Base-by-base conservation (phyloP, 2,113 vertebrate genomes). In the Acanthochromis polyacanthus region DNA sequence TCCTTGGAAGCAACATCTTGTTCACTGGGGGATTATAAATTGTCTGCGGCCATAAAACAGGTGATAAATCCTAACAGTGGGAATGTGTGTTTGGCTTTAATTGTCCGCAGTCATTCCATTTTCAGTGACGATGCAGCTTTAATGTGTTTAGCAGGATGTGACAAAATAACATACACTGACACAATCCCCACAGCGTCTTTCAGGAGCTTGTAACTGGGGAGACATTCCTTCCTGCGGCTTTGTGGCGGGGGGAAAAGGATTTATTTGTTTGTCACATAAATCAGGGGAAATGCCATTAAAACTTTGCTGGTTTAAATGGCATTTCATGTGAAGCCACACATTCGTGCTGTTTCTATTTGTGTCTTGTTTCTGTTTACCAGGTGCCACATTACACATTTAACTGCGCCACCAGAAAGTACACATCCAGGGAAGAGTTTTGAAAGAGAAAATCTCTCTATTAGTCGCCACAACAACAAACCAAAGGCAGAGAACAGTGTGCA, bases 211-310 rank as follows among this genome's bases (percentile, higher is more conserved):
- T 78, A 83, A 76, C 22, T 22, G 51, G 32, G 15, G 61, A 70
- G 30, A 53, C 43, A 72, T 84, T 86, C 60, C 46, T 22, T 32
- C 19, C 38, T 45, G 69, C n/a, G 78, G 78, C 19, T 83, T 77
- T 82, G 83, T 10, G 63, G 72, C 15, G 16, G 55, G 16, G 56
- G 51, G 46, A 76, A 73, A 73, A 56, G 64, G 45, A 50, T 84
- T 70, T 82, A 77, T 83, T 77, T 80, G 70, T 81, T 81, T 73
- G 77, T 84, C 57, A 32, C 9, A 15, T 56, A 58, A 43, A 51
- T 46, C 50, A 11, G 20, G 40, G 77, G 64, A 82, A 86, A 88
- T 72, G n/a, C 48, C 56, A 52, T 74, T 58, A 50, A 71, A 64
- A 79, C 67, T 36, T 73, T 16, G 69, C 17, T 1, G 36, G n/a